Base-by-base conservation (phyloP, 1,140 invertebrate genomes). In the Pygmarrhopalites habei region DNA sequence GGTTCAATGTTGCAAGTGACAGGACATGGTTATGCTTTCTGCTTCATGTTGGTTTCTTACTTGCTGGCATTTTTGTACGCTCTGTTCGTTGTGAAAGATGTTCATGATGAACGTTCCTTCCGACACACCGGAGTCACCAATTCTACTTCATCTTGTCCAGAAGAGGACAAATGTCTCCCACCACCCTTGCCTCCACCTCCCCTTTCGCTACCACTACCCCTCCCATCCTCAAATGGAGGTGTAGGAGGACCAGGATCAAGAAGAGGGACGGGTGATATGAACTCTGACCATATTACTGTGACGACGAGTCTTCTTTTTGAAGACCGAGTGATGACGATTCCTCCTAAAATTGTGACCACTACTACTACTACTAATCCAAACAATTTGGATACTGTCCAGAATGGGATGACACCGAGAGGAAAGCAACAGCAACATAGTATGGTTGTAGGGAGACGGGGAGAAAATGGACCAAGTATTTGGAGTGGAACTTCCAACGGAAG, bases 1-100 rank as follows among this genome's bases (percentile, higher is more conserved):
- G 79, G 78, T 1, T 69, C 70, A 14, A 72, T 80, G 46, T 60
- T 79, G 10, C 69, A 75, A 25, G n/a, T 71, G n/a, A 71, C 72
- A 2, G 71, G 74, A 63, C 70, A 72, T 57, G 64, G 71, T 2
- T 72, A 71, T 56, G 73, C 74, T 2, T 75, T 78, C 59, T 60
- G 71, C 21, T 67, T 78, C 41, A 74, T 75, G 58, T 62, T 74
- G 47, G 57, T 68, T 1, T 47, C 74, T 15, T 71, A 75, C 59
- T 44, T 71, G 17, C 28, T 75, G 7, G 72, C 73, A 17, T 66
- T 76, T 29, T 7, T 78, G 2, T 80, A 80, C 58, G 71, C 75
- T 1, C 26, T 78, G 12, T 58, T 78, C 5, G 70, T 72, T 60
- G 67, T 79, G 19, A 60, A 62, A 29, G 70, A 73, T 43, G 60